A percentile compares a stretch with the other conserved stretches of the same genome.
phyloP scores from a whole-genome alignment of 2,113 vertebrate genomes.

The Chascanopsetta lugubris region DNA sequence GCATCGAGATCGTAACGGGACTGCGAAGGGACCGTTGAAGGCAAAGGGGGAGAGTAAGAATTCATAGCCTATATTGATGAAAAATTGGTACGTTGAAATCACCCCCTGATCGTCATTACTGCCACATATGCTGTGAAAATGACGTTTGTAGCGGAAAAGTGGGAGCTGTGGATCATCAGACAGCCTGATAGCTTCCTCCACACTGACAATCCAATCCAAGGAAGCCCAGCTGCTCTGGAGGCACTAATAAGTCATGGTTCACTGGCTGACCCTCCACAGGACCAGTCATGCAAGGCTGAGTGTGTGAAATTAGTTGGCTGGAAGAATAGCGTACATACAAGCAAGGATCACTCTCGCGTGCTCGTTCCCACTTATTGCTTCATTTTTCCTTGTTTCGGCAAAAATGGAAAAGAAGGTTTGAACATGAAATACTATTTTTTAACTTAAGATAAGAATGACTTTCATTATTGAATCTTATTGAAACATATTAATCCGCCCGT shows the following conservation, averaged over 20 bases:
- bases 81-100: background rate
- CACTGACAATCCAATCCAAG: slow-evolving; percentile 17
- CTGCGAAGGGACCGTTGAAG: background rate
- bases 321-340: slow-evolving; percentile 19
- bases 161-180: slow-evolving; percentile 23
- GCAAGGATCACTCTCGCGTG: slow-evolving; percentile 2
- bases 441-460: slow-evolving; percentile 36
- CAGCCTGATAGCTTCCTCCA: slow-evolving; percentile 22
- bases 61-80: background rate
- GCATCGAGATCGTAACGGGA: background rate
- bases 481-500: slow-evolving; percentile 46
- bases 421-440: slow-evolving; percentile 32
- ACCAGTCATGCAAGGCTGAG: slow-evolving; percentile 39
- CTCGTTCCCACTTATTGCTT: background rate
- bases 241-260: slow-evolving; percentile 44
- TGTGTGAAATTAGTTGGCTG: slow-evolving; percentile 39
- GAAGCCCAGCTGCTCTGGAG: slow-evolving; percentile 46
- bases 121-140: background rate
- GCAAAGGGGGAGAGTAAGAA: background rate
- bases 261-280: slow-evolving; percentile 36
- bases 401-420: slow-evolving; percentile 11
- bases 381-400: slow-evolving; percentile 26
- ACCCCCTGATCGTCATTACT: too few species aligned
- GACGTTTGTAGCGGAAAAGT: slow-evolving; percentile 8
- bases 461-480: slow-evolving; percentile 25